Evolutionary conservation across 92 coral and sea anemone species (phyloP).

Genomic region (Actinernus sp.): DNA sequence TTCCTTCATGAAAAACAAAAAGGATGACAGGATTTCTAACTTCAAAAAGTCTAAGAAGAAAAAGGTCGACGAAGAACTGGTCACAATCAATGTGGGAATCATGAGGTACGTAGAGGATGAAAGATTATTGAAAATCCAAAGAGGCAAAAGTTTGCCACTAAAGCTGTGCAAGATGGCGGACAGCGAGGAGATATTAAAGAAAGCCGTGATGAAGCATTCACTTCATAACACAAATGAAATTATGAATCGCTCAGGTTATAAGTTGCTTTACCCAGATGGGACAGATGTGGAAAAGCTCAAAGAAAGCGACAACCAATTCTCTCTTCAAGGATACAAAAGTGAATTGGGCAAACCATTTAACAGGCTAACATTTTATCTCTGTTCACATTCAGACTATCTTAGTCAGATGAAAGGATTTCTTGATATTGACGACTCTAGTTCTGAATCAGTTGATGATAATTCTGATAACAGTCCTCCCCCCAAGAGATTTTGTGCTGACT

Average conservation of each 20-base stretch:
- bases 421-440: no score
- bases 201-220: conserved; percentile 54
- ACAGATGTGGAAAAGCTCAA: conserved; percentile 30
- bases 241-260: conserved; percentile 19
- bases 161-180: conserved; percentile 54
- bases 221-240: conserved; percentile 59
- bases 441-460: no score
- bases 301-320: conserved; percentile 43
- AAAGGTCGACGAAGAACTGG: conserved; percentile 26
- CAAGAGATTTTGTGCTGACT: no score
- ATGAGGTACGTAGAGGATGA: conserved; percentile 56
- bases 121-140: conserved; percentile 45
- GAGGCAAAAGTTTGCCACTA: conserved; percentile 59
- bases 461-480: no score
- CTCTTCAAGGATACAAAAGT: conserved; percentile 37
- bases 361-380: conserved; percentile 50
- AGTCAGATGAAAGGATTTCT: no score
- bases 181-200: conserved; percentile 43
- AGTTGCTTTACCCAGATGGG: conserved; percentile 64
- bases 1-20: conserved; percentile 42
- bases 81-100: conserved; percentile 43
- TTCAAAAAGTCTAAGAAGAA: conserved; percentile 16
- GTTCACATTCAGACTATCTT: no score
- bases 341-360: conserved; percentile 67
- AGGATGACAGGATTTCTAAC: conserved; percentile 32